phyloP scores from a whole-genome alignment of 2,888 invertebrate species.

The Nasonia oneida region DNA sequence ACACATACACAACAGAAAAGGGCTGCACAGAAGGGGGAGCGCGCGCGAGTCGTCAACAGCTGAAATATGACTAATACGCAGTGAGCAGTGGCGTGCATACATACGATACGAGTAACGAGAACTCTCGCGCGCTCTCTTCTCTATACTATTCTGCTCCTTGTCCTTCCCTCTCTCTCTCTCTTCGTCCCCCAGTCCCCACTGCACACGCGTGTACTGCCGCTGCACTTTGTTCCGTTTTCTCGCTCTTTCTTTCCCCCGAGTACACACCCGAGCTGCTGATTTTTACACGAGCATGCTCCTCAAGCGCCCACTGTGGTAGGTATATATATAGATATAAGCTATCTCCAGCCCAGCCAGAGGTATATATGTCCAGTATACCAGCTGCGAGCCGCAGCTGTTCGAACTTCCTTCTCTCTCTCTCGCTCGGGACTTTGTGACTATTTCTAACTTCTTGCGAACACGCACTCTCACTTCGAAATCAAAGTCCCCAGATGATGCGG shows the following conservation, averaged over 20 bases:
- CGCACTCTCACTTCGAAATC: no score
- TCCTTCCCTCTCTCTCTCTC: neutral
- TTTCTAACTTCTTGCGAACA: no score
- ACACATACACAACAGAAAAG: neutral
- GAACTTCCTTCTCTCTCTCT: neutral
- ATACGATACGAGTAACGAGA: neutral
- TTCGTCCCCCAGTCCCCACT: neutral
- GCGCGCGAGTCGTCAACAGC: neutral
- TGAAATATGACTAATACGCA: neutral
- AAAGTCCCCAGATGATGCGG: no score
- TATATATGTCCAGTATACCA: neutral
- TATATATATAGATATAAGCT: neutral
- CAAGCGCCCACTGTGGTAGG: neutral
- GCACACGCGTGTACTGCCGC: neutral
- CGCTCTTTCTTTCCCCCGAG: neutral
- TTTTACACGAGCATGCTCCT: neutral
- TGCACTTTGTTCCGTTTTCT: conserved; percentile 16
- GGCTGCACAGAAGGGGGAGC: neutral
- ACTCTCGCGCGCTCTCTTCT: neutral
- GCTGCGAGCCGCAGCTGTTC: neutral
- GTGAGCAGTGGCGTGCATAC: neutral
- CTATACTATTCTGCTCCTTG: neutral
- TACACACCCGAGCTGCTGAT: neutral
- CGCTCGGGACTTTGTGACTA: no score
- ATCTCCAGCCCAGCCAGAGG: neutral